Percentiles rank a stretch among this genome's conserved stretches.
Conservation (phyloP, 2,797 vertebrate species). For the Toxotes lorentzi region DNA sequence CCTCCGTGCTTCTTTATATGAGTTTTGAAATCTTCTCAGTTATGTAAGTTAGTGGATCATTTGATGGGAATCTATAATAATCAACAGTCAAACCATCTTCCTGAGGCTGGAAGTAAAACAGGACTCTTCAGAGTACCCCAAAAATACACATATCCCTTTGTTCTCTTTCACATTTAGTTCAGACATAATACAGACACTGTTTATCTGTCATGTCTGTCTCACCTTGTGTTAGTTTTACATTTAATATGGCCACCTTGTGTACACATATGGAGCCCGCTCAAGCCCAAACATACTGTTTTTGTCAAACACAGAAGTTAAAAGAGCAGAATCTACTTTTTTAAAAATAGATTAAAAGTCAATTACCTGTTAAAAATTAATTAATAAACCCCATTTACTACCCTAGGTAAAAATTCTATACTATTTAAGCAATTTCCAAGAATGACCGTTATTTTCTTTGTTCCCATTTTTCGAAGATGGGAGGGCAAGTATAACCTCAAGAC, state of each 20-base stretch:
- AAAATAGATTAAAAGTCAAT: not conserved
- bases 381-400: not conserved
- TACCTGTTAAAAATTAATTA: not conserved
- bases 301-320: slow-evolving; percentile 23
- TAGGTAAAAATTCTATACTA: not conserved
- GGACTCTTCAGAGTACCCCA: not conserved
- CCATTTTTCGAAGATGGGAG: not conserved
- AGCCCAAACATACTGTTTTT: slow-evolving; percentile 12
- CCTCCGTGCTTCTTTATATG: not conserved
- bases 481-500: not conserved
- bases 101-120: not conserved
- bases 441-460: not conserved
- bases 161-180: slow-evolving; percentile 48
- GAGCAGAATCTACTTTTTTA: not conserved
- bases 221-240: slow-evolving; percentile 40
- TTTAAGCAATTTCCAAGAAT: not conserved
- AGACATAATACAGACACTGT: slow-evolving; percentile 54
- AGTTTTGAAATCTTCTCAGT: not conserved
- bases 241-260: slow-evolving; percentile 38
- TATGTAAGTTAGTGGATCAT: not conserved
- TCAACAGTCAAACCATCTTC: not conserved
- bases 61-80: slow-evolving; percentile 1
- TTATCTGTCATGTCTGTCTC: slow-evolving; percentile 19
- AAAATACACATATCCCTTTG: slow-evolving; percentile 3
- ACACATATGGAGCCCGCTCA: slow-evolving; percentile 26